Evolutionary conservation across 92 coral and sea anemone genomes (phyloP).

Genomic region (Parazoanthus swiftii): DNA sequence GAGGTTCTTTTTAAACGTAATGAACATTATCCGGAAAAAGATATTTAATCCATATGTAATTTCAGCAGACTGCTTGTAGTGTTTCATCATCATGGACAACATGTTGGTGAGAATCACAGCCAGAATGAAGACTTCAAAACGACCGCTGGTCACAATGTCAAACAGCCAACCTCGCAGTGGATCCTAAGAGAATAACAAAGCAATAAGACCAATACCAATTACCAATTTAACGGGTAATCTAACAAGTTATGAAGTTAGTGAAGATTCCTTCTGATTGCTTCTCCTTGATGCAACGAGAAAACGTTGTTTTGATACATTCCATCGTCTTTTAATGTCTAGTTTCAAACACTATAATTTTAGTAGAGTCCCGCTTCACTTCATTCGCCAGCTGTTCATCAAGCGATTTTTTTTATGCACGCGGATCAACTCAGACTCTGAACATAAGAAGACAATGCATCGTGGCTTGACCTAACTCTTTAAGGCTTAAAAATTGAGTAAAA

Average conservation of each 20-base stretch:
- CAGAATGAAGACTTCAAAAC: slow-evolving; percentile 33
- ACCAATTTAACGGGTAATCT: background rate
- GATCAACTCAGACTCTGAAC: no score
- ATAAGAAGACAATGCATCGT: no score
- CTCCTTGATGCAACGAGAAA: no score
- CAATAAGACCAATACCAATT: background rate
- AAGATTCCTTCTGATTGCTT: no score
- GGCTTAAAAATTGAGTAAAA: no score
- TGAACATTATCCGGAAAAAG: background rate
- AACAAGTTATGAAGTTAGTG: background rate
- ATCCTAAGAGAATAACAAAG: background rate
- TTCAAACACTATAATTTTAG: no score
- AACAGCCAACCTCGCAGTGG: background rate
- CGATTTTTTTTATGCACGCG: no score
- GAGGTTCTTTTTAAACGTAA: background rate
- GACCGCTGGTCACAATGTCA: slow-evolving; percentile 36
- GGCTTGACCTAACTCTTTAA: no score
- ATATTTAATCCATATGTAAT: background rate
- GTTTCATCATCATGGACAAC: slow-evolving; percentile 37
- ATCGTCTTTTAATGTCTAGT: no score
- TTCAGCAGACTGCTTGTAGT: slow-evolving; percentile 31
- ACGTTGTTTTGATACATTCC: no score
- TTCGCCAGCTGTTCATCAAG: no score
- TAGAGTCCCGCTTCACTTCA: no score
- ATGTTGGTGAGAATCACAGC: slow-evolving; percentile 29